Conservation (phyloP, 2,113 vertebrate species). For the Tapirus terrestris region DNA sequence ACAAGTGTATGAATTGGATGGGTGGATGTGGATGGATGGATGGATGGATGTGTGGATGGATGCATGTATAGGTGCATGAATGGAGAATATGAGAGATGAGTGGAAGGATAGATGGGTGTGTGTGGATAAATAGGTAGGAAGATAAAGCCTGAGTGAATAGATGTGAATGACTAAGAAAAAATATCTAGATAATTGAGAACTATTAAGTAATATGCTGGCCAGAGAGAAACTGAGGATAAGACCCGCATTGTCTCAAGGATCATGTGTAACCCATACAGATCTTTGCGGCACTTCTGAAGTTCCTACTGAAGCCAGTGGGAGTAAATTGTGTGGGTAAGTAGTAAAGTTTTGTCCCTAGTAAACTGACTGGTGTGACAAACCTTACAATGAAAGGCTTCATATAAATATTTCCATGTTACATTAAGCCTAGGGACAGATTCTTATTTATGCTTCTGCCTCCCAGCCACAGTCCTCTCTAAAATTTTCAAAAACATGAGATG, state of each 20-base stretch:
- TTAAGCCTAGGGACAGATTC: background rate
- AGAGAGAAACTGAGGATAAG: background rate
- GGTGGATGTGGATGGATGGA: background rate
- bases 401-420: background rate
- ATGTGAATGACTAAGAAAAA: background rate
- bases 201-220: background rate
- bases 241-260: background rate
- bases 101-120: background rate
- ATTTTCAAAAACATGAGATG: background rate
- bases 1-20: background rate
- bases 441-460: conserved; percentile 39
- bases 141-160: background rate
- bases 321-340: background rate
- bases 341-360: background rate
- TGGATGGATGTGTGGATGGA: background rate
- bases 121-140: background rate
- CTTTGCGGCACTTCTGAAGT: background rate
- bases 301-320: background rate
- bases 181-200: background rate
- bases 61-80: background rate
- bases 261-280: background rate
- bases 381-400: background rate
- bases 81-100: background rate
- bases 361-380: background rate
- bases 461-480: background rate